phyloP scores from a whole-genome alignment of 2,113 vertebrate species.

The Anguilla japonica region DNA sequence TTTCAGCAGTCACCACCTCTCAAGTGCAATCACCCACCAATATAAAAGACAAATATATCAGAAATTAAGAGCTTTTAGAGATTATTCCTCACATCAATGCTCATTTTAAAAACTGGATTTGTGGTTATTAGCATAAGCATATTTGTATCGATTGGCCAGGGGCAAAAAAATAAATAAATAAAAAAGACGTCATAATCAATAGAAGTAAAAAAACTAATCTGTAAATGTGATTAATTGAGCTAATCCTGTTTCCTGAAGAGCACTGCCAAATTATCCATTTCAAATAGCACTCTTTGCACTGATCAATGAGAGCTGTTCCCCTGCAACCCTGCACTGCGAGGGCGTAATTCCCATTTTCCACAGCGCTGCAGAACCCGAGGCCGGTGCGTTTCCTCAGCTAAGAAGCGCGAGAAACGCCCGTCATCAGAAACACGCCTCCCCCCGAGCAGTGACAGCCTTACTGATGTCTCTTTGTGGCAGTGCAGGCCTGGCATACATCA shows the following conservation, averaged over 20 bases:
- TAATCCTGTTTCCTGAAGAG: conserved; percentile 84
- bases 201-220: conserved; percentile 72
- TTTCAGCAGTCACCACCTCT: conserved; percentile 28
- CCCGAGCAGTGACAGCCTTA: background rate
- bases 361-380: conserved; percentile 2
- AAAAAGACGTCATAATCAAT: conserved; percentile 75
- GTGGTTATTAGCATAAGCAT: conserved; percentile 71
- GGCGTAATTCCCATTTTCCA: conserved; percentile 15
- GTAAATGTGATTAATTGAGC: conserved; percentile 86
- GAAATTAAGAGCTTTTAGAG: conserved; percentile 48
- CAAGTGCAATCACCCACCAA: conserved; percentile 30
- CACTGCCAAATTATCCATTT: conserved; percentile 72
- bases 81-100: conserved; percentile 65
- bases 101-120: conserved; percentile 85
- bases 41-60: conserved; percentile 43
- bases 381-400: background rate
- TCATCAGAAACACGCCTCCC: background rate
- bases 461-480: background rate
- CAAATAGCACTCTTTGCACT: conserved; percentile 56
- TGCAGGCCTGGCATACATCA: background rate
- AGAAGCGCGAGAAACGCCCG: background rate
- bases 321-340: conserved; percentile 41
- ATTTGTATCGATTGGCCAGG: conserved; percentile 85
- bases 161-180: conserved; percentile 37
- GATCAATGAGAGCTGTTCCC: conserved; percentile 57